phyloP scores from a whole-genome alignment of 2,797 vertebrate species.

The Alectoris magna region DNA sequence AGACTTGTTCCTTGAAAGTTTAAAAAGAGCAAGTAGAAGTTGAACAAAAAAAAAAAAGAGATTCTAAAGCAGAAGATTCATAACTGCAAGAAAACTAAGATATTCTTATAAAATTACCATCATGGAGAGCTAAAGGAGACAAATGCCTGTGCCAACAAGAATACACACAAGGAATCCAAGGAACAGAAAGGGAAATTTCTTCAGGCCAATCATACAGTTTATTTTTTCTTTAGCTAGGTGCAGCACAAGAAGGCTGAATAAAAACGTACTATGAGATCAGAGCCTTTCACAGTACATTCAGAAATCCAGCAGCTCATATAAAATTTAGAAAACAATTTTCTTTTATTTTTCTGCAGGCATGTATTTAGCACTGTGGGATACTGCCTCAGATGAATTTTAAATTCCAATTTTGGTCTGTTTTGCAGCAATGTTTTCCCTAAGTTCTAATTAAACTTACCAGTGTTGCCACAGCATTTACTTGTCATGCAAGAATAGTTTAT shows the following conservation, averaged over 20 bases:
- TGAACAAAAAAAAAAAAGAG: neutral
- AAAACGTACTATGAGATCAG: neutral
- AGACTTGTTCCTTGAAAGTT: neutral
- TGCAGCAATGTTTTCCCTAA: neutral
- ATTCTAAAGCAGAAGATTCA: neutral
- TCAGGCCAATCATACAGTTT: neutral
- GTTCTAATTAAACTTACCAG: neutral
- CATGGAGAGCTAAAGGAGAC: neutral
- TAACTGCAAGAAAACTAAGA: neutral
- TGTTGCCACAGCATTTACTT: neutral
- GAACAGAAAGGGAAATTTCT: neutral
- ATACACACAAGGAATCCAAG: neutral
- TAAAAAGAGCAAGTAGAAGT: neutral
- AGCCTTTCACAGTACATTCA: neutral
- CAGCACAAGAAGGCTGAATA: neutral
- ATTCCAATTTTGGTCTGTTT: neutral
- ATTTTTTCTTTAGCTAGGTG: neutral
- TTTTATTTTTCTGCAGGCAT: neutral
- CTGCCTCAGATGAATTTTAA: neutral
- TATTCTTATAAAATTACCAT: neutral
- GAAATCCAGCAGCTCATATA: neutral
- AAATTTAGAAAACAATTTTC: neutral
- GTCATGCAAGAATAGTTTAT: constrained; percentile 25
- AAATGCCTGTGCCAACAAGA: neutral
- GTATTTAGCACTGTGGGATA: neutral